Evolutionary conservation across 2,888 invertebrate species (phyloP), one percentile per base, ranked within the genome.

Genomic region (Cistogaster globosa): DNA sequence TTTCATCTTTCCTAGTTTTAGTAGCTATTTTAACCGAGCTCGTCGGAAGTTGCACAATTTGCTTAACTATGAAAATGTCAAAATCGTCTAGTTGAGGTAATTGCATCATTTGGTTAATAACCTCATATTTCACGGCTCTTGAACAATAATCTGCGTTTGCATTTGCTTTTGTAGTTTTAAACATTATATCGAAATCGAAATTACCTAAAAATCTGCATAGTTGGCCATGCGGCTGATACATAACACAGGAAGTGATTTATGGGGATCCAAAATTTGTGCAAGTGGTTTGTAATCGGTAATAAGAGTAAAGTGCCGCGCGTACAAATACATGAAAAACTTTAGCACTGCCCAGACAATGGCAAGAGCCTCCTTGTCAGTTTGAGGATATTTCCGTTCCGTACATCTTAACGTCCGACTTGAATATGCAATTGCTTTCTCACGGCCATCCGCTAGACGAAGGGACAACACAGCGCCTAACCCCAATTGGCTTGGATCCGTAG

Each of bases 211-310:
- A 48, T 75, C 57, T 6, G 82, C 45, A 55, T 82, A 76, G 8
- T 82, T 82, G 7, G 76, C 76, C 76, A 82, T 82, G 5, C 71
- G 42, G 6, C 63, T 63, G 1, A 82, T 77, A 18, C 71, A 82
- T 0, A 76, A 14, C 6, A 60, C 32, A 0, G 67, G 51, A 0
- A 72, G 18, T 3, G 67, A n/a, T n/a, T n/a, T n/a, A n/a, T n/a
- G n/a, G n/a, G n/a, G n/a, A n/a, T n/a, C n/a, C n/a, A n/a, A n/a
- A 20, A 68, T 80, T 45, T 74, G 60, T 0, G 53, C 9, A 12
- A 69, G 42, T 9, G 75, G 63, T 9, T 75, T 81, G 20, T 75
- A 68, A 14, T 75, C 74, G 1, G 75, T 80, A 14, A 72, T 48
- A 3, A 79, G 20, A 1, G 79, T 78, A 26, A 60, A 78, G 8